A percentile compares a stretch with the other conserved stretches of the same genome.
Conservation (phyloP, 1,140 invertebrate genomes). For the Druon quercuslanigerum region DNA sequence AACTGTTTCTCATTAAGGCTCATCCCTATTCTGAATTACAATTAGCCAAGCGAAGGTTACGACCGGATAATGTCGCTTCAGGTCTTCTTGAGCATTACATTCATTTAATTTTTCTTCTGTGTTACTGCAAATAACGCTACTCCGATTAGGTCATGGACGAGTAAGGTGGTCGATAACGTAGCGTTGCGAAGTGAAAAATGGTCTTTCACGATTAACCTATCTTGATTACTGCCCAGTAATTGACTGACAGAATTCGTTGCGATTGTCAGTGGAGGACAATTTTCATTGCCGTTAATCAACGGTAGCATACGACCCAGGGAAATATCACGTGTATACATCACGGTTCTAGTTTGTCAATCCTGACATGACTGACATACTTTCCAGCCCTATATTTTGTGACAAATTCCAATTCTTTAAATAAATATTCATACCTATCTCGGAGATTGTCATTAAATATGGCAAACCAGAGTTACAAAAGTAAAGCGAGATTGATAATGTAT, state of each 20-base stretch:
- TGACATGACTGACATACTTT: constrained; percentile 18
- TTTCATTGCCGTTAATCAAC: constrained; percentile 28
- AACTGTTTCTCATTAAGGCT: not conserved
- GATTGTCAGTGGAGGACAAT: constrained; percentile 24
- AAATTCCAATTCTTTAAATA: constrained; percentile 18
- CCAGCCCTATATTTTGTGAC: not conserved
- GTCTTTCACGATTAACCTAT: constrained; percentile 29
- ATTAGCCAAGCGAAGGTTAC: not conserved
- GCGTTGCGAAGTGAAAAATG: constrained; percentile 20
- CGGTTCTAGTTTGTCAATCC: constrained; percentile 15
- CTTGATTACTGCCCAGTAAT: constrained; percentile 28
- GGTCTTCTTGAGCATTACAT: constrained; percentile 8
- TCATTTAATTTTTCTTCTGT: constrained; percentile 25
- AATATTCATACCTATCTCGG: not conserved
- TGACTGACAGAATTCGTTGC: constrained; percentile 25
- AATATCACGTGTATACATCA: not conserved
- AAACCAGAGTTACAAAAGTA: not conserved
- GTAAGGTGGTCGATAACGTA: constrained; percentile 19
- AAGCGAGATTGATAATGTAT: not conserved
- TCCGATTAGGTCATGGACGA: constrained; percentile 29
- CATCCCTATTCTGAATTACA: not conserved
- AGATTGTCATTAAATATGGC: not conserved
- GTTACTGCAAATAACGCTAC: constrained; percentile 25
- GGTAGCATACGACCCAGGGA: not conserved
- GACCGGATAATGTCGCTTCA: not conserved